These are phyloP conservation scores for Phocides pigmalion DNA, from an alignment of 1,140 invertebrate species.

Conservation along the genomic window DNA sequence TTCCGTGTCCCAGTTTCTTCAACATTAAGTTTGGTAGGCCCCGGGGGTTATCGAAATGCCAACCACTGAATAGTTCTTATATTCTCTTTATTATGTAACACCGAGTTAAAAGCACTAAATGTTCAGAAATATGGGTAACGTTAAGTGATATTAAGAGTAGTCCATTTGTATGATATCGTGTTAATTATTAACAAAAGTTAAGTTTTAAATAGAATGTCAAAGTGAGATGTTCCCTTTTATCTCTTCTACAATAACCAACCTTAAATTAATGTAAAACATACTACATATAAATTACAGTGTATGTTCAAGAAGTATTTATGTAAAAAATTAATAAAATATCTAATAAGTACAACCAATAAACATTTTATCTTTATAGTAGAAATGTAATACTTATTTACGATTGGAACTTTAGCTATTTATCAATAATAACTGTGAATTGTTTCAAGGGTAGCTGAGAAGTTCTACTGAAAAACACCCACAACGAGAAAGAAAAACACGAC, in stretches of 20 bases:
- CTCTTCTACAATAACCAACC: no score
- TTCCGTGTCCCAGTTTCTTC: slow-evolving; percentile 60
- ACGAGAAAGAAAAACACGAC: slow-evolving; percentile 30
- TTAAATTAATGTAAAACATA: no score
- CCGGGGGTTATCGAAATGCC: slow-evolving; percentile 35
- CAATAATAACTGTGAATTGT: slow-evolving; percentile 11
- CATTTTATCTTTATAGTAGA: neutral
- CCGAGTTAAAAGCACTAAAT: neutral
- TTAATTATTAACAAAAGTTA: no score
- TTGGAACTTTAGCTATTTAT: neutral
- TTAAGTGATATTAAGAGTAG: no score
- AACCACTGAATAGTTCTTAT: neutral
- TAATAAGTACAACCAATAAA: neutral
- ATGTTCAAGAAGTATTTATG: no score
- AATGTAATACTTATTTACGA: slow-evolving; percentile 6
- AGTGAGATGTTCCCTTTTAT: no score
- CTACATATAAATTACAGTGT: no score
- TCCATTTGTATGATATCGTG: no score
- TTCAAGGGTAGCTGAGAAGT: slow-evolving; percentile 11
- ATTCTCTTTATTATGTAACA: slow-evolving; percentile 11
- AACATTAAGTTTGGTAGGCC: slow-evolving; percentile 46
- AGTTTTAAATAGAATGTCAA: no score
- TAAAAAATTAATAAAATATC: neutral
- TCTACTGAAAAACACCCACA: slow-evolving; percentile 25
- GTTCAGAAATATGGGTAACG: neutral